A percentile compares a stretch with the other conserved stretches of the same genome.
phyloP scores from a whole-genome alignment of 2,888 invertebrate species.

The Molanna angustata region DNA sequence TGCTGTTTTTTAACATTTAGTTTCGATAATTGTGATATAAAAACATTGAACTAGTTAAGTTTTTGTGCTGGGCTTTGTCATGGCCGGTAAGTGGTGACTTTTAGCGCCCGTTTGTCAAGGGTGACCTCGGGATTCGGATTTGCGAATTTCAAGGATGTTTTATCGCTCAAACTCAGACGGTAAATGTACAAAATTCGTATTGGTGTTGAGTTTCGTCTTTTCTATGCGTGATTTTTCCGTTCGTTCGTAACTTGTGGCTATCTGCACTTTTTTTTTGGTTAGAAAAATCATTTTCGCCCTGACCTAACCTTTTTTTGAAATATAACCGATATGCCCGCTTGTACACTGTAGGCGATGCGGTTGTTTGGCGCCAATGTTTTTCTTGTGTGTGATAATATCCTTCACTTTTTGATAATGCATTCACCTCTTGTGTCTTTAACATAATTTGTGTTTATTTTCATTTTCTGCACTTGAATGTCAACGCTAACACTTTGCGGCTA shows the following conservation, averaged over 20 bases:
- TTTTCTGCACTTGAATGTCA: too few species aligned
- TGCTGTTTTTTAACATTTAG: conserved; percentile 57
- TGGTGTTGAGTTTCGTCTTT: conserved; percentile 48
- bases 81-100: conserved; percentile 76
- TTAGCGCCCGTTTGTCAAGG: conserved; percentile 57
- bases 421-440: too few species aligned
- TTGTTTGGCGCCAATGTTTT: background rate
- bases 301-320: conserved; percentile 24
- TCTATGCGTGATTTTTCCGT: conserved; percentile 24
- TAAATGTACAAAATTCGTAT: conserved; percentile 57
- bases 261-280: conserved; percentile 20
- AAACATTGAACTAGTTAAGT: conserved; percentile 55
- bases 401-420: too few species aligned
- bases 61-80: conserved; percentile 65
- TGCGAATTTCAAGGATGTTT: conserved; percentile 56
- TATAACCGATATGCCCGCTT: conserved; percentile 20
- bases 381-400: background rate
- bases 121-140: conserved; percentile 57
- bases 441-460: too few species aligned
- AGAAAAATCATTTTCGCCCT: conserved; percentile 22
- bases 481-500: too few species aligned
- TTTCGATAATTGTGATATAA: conserved; percentile 53
- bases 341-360: conserved; percentile 1
- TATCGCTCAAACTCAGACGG: conserved; percentile 59
- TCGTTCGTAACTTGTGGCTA: conserved; percentile 1